Base-by-base conservation (phyloP, 2,797 vertebrate genomes). In the Arremon brunneinucha region DNA sequence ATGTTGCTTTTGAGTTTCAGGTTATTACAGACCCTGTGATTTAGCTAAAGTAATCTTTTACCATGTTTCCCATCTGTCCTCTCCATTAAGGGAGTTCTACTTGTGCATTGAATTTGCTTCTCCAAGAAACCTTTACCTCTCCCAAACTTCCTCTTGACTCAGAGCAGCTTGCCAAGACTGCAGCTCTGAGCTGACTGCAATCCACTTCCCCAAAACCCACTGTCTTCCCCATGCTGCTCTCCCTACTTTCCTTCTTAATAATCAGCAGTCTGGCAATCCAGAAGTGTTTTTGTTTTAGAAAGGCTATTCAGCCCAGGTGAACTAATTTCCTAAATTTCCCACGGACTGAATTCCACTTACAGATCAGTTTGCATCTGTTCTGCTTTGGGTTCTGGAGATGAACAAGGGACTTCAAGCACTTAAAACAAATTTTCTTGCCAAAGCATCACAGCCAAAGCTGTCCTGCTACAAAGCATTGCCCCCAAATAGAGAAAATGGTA, bases 1-100 rank as follows among this genome's bases (percentile, higher is more conserved):
- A 90, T 64, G 90, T 53, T 89, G 56, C 90, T 92, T 93, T 94
- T 90, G 81, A 90, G 81, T 85, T 87, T 90, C 92, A 92, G 71
- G 71, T 80, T 90, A 84, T 94, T 95, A 94, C 92, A 89, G 72
- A 57, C n/a, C 49, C 70, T 0, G 0, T 74, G 78, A 93, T 87
- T 95, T 83, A 92, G 78, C 89, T 87, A 8, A 72, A 90, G 81
- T 80, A 76, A 92, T 94, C 81, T 93, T 75, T 88, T 68, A 76
- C 67, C 89, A 43, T 2, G 14, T 50, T 89, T 90, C 90, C 92
- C 94, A 92, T 90, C 95, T 95, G 93, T 90, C 89, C 64, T 70
- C 71, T 77, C 83, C 81, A 89, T 95, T 97, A 94, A 82, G 83
- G 71, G 89, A 94, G 68, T 37, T 89, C 81, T 49, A 60, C 64